A percentile compares a stretch with the other conserved stretches of the same genome.
phyloP scores from a whole-genome alignment of 2,888 invertebrate genomes.

The Coelogynopora nodosa region DNA sequence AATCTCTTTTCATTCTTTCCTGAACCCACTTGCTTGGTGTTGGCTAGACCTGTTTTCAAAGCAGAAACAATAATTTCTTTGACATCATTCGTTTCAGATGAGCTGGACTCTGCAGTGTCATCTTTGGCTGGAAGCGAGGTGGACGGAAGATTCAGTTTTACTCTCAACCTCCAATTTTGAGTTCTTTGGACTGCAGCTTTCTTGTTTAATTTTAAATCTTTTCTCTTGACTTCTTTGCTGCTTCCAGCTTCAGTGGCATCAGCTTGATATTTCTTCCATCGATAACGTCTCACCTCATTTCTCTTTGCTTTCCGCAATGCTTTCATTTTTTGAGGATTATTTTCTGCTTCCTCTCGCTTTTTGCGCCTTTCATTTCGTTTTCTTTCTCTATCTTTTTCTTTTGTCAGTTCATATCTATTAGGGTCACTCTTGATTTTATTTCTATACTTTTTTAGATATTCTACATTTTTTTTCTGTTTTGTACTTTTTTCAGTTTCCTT shows the following conservation, averaged over 20 bases:
- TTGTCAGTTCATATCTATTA: background rate
- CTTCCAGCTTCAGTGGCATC: background rate
- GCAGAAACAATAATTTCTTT: background rate
- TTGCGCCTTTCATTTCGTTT: background rate
- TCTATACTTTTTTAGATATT: background rate
- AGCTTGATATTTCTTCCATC: background rate
- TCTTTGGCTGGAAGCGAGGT: too few relatives aligned
- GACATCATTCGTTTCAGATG: too few relatives aligned
- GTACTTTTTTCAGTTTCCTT: background rate
- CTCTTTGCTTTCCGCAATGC: background rate
- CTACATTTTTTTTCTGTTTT: background rate
- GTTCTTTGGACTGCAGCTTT: background rate
- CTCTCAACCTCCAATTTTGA: background rate
- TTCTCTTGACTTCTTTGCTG: background rate
- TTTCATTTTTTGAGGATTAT: background rate
- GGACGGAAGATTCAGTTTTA: background rate
- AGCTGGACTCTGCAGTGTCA: too few relatives aligned
- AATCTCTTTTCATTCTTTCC: background rate
- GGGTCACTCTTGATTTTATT: background rate
- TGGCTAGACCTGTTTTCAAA: background rate
- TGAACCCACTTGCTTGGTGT: background rate
- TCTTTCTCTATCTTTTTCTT: background rate
- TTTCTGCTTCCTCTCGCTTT: background rate
- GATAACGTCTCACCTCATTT: background rate
- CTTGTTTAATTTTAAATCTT: background rate